Percentiles rank a stretch among this genome's conserved stretches.
Evolutionary conservation across 2,888 invertebrate genomes (phyloP).

Genomic region (Hymenopus coronatus): DNA sequence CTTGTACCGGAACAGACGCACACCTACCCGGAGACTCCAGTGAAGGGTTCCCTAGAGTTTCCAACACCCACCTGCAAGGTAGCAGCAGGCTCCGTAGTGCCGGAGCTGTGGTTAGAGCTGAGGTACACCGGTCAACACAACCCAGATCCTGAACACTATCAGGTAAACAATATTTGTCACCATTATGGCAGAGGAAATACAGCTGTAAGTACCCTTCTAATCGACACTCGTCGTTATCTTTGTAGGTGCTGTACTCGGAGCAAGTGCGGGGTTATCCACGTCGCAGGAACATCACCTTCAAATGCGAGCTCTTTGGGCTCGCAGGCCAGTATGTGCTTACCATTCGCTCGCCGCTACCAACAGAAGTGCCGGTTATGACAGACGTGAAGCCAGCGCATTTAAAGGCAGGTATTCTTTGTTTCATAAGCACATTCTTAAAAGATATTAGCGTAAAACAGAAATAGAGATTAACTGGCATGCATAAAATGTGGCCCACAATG

Average conservation of each 20-base stretch:
- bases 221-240: conserved; percentile 37
- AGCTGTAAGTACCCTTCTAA: no score
- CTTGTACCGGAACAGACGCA: conserved; percentile 73
- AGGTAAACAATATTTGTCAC: not conserved
- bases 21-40: conserved; percentile 74
- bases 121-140: conserved; percentile 66
- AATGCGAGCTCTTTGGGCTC: conserved; percentile 78
- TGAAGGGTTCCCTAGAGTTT: conserved; percentile 72
- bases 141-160: not conserved
- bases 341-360: conserved; percentile 64
- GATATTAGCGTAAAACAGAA: no score
- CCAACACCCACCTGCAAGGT: conserved; percentile 67
- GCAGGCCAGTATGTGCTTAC: conserved; percentile 79
- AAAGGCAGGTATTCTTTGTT: conserved; percentile 52
- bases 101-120: conserved; percentile 75
- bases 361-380: conserved; percentile 61
- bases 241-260: conserved; percentile 70
- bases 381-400: conserved; percentile 52
- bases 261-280: conserved; percentile 72
- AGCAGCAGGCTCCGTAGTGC: conserved; percentile 49
- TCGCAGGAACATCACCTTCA: conserved; percentile 63
- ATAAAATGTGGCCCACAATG: no score
- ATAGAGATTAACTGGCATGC: no score
- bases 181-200: no score
- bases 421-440: not conserved